Conservation (phyloP, 53 echinoderm and acorn worm species). For the Temnopleurus reevesii region DNA sequence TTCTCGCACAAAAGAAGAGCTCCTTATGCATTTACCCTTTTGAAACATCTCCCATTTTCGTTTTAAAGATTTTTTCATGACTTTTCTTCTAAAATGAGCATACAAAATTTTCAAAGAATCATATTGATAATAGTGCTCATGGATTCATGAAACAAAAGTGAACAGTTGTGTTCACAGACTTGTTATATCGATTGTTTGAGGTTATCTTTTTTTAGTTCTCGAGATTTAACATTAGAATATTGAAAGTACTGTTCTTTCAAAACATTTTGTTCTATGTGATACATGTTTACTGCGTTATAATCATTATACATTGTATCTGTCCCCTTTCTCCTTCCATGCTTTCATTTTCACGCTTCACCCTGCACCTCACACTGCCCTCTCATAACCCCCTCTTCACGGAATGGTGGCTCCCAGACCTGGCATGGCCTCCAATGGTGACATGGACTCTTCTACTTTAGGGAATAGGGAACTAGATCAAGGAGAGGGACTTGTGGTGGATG, state of each 20-base stretch:
- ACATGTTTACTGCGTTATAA: neutral
- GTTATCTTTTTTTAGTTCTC: too few relatives aligned
- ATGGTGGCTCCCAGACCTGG: conserved; percentile 48
- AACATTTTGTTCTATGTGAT: neutral
- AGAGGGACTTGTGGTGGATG: neutral
- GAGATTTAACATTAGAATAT: neutral
- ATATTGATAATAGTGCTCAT: too few relatives aligned
- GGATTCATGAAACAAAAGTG: too few relatives aligned
- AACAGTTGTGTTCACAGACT: too few relatives aligned
- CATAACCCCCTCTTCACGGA: conserved; percentile 29
- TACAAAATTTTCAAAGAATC: too few relatives aligned
- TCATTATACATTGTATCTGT: conserved; percentile 25
- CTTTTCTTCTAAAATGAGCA: too few relatives aligned
- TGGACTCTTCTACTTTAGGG: conserved; percentile 41
- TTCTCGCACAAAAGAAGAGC: too few relatives aligned
- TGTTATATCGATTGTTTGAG: too few relatives aligned
- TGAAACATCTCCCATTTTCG: too few relatives aligned
- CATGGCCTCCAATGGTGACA: conserved; percentile 5
- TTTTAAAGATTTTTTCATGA: too few relatives aligned
- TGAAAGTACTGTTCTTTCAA: neutral
- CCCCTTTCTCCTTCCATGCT: neutral
- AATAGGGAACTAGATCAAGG: conserved; percentile 41
- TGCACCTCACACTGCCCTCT: conserved; percentile 3
- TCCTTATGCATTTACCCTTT: too few relatives aligned
- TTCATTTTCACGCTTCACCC: conserved; percentile 43